Base-by-base conservation (phyloP, 2,113 vertebrate species). In the Chunga burmeisteri region DNA sequence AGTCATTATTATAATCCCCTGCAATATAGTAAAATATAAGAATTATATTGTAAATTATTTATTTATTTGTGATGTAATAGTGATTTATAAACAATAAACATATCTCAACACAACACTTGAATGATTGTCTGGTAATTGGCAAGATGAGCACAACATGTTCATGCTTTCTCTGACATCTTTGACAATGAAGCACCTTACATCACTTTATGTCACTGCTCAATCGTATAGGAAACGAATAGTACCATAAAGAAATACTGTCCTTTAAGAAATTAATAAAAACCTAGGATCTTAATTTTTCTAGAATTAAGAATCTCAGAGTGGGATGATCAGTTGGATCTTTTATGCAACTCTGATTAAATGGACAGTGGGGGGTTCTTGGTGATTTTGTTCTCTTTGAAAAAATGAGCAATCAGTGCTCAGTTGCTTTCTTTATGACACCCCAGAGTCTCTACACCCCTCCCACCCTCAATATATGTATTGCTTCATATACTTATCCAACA, bases 401-500 rank as follows among this genome's bases (percentile, higher is more conserved):
- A 73, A 53, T 40, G 58, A 72, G 11, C 21, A 72, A 62, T 88
- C 26, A 67, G 32, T 52, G 6, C 59, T 88, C 47, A 20, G n/a
- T 77, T 91, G 6, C 16, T 86, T 72, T 38, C 13, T 81, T 89
- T 74, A 17, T 25, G 66, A 68, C 13, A 68, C 17, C 66, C 38
- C 56, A 34, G n/a, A 92, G 50, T 81, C 68, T 19, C 10, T n/a
- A 13, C 4, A 67, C 17, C 27, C 40, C 7, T 92, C 72, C 77
- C 20, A 87, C 55, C 11, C 34, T 23, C 25, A 65, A 29, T 79
- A 36, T 27, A 56, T 8, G 14, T 30, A 84, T 88, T 81, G 52
- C 42, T 25, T 77, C n/a, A 34, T 70, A 82, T 58, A 88, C 14
- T 96, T 95, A 94, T n/a, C 47, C 77, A 96, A 90, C 59, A 81